Evolutionary conservation across 2,113 vertebrate species (phyloP).

Genomic region (Bubalus kerabau): DNA sequence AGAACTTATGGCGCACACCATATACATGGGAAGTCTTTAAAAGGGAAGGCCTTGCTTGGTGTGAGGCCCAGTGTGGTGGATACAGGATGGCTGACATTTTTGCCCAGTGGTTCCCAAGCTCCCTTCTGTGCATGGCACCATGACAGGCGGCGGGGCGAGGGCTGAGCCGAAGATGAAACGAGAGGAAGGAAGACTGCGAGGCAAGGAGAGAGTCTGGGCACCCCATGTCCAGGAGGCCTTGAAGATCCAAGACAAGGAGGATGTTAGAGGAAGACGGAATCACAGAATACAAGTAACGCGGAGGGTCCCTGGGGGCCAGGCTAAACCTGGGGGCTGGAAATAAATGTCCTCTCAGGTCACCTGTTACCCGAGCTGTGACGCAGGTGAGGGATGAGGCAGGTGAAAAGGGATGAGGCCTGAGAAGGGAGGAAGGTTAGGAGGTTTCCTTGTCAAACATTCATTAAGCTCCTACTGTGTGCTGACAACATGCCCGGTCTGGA

Average conservation of each 20-base stretch:
- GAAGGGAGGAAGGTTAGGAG: not conserved
- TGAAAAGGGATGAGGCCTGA: not conserved
- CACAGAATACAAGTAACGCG: accelerated
- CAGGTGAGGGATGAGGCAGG: too few species aligned
- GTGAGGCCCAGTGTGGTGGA: not conserved
- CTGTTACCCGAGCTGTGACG: not conserved
- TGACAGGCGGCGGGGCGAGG: accelerated
- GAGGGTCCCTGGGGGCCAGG: not conserved
- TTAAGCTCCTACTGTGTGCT: not conserved
- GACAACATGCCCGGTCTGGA: not conserved
- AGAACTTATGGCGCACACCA: not conserved
- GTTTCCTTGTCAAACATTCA: not conserved
- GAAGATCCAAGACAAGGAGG: not conserved
- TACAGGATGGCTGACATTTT: accelerated
- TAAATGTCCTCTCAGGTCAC: not conserved
- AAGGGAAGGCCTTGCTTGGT: not conserved
- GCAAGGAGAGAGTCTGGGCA: not conserved
- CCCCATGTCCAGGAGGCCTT: accelerated
- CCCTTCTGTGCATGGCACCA: accelerated
- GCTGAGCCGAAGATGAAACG: not conserved
- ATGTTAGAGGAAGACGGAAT: not conserved
- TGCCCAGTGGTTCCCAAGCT: not conserved
- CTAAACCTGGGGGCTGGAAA: not conserved
- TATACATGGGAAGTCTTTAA: not conserved
- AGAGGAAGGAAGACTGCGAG: not conserved